Evolutionary conservation across 1,140 invertebrate genomes (phyloP).

Genomic region (Maniola jurtina): DNA sequence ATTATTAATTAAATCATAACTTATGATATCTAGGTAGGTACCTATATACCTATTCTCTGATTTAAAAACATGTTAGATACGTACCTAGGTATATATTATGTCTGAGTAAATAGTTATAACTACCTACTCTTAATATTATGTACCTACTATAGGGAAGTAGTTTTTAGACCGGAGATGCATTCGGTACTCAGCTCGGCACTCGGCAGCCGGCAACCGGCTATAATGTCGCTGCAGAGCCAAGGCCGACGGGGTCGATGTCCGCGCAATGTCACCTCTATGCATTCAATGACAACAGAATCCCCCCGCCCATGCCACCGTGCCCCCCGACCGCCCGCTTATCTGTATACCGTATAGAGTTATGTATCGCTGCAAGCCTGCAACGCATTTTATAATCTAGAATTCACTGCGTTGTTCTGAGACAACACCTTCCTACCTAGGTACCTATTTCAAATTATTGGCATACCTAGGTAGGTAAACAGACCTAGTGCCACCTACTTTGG

Average conservation of each 20-base stretch:
- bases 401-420: constrained; percentile 30
- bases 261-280: constrained; percentile 63
- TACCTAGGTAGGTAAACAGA: too few species aligned
- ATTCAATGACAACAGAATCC: constrained; percentile 46
- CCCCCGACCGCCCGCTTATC: constrained; percentile 30
- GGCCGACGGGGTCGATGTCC: constrained; percentile 50
- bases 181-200: neutral
- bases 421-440: too few species aligned
- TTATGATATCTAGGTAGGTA: too few species aligned
- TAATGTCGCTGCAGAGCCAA: constrained; percentile 28
- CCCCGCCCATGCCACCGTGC: constrained; percentile 26
- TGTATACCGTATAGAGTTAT: constrained; percentile 14
- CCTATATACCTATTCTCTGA: too few species aligned
- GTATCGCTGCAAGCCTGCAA: constrained; percentile 38
- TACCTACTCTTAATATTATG: too few species aligned
- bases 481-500: too few species aligned
- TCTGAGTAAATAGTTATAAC: too few species aligned
- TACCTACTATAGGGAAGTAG: neutral
- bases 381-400: constrained; percentile 43
- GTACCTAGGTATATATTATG: too few species aligned
- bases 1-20: too few species aligned
- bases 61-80: too few species aligned
- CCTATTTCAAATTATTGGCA: neutral
- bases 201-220: constrained; percentile 10
- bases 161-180: constrained; percentile 14